Conservation (phyloP, 2,888 invertebrate genomes). For the Tupiocoris notatus region DNA sequence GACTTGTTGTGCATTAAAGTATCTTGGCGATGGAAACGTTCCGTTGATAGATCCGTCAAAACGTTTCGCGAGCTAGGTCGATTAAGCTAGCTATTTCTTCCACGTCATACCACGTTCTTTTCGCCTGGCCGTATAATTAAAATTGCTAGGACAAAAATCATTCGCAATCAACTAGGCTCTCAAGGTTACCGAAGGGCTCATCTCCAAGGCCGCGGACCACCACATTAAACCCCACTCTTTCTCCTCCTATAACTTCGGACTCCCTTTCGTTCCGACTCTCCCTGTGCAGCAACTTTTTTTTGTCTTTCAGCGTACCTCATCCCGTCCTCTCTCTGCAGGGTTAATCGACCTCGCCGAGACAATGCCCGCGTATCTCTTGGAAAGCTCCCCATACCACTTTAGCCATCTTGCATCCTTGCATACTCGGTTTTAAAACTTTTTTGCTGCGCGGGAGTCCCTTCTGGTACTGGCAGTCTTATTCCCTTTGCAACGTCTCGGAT, state of each 20-base stretch:
- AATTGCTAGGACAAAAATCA: not conserved
- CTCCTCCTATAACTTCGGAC: not conserved
- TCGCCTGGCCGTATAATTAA: no score
- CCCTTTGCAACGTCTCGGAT: not conserved
- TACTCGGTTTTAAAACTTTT: constrained; percentile 13
- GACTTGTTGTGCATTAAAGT: no score
- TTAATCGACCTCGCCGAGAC: constrained; percentile 31
- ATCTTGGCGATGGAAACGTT: no score
- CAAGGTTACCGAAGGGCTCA: not conserved
- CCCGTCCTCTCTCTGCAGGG: constrained; percentile 16
- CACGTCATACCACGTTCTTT: no score
- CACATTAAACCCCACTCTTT: not conserved
- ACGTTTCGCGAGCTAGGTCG: no score
- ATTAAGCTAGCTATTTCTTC: no score
- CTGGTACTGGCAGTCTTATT: not conserved
- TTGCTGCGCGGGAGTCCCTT: not conserved
- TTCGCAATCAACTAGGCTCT: not conserved
- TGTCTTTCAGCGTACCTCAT: not conserved
- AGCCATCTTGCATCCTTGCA: not conserved
- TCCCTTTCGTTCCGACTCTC: not conserved
- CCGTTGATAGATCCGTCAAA: no score
- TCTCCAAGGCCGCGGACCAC: not conserved
- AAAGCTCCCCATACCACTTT: not conserved
- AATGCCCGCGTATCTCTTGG: constrained; percentile 11
- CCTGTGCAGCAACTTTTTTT: not conserved